A percentile compares a stretch with the other conserved stretches of the same genome.
Evolutionary conservation across 2,888 invertebrate genomes (phyloP).

Genomic region (Emmelina monodactyla): DNA sequence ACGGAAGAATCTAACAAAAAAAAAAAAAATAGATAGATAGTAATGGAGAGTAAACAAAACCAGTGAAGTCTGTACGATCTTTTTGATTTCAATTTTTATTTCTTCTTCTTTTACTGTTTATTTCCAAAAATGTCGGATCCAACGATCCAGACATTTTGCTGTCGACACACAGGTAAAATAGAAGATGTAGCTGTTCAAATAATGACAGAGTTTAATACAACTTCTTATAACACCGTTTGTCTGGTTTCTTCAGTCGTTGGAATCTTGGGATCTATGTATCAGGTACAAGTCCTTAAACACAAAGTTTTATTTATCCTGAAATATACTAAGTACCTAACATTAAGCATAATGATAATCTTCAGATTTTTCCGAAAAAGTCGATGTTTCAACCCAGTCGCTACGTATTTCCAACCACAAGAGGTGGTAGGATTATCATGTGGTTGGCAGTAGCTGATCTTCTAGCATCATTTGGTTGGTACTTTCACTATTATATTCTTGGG

Average conservation of each 20-base stretch:
- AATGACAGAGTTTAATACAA: constrained; percentile 77
- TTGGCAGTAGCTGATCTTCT: constrained; percentile 80
- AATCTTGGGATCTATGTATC: constrained; percentile 78
- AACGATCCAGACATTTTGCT: constrained; percentile 84
- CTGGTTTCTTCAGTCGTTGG: constrained; percentile 77
- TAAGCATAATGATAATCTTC: too few relatives aligned
- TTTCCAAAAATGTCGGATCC: constrained; percentile 78
- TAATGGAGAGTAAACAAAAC: too few relatives aligned
- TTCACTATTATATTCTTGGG: too few relatives aligned
- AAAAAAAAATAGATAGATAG: too few relatives aligned
- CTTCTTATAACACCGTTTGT: constrained; percentile 77
- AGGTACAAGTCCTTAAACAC: too few relatives aligned
- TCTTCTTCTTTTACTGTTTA: too few relatives aligned
- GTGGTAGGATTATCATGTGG: constrained; percentile 78
- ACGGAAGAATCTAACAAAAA: too few relatives aligned
- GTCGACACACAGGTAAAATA: constrained; percentile 72
- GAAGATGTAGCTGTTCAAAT: constrained; percentile 71
- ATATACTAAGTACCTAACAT: too few relatives aligned
- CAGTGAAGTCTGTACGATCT: too few relatives aligned
- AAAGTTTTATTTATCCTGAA: too few relatives aligned
- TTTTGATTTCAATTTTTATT: too few relatives aligned
- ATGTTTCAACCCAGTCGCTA: constrained; percentile 61
- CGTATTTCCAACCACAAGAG: constrained; percentile 68
- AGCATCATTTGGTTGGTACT: constrained; percentile 74
- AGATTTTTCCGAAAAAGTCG: constrained; percentile 72